Conservation (phyloP, 37 sponge, comb jelly and placozoan species). For the Agelas oroides region DNA sequence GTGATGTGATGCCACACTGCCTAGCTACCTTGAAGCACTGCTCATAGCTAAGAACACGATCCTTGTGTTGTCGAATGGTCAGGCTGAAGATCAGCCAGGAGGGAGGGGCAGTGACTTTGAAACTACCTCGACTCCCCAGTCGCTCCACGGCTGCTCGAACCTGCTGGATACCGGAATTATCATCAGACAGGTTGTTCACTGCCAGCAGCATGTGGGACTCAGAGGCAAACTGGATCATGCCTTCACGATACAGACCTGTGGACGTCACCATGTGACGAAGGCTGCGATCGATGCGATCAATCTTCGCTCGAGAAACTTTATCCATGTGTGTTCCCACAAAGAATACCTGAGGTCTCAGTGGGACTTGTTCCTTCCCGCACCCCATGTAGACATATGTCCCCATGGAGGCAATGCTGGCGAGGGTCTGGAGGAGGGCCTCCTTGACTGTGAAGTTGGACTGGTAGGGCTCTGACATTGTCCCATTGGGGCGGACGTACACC, state of each 20-base stretch:
- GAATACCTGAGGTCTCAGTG: not conserved
- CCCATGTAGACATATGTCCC: not conserved
- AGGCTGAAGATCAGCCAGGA: too few species aligned
- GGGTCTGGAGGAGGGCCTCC: conserved; percentile 8
- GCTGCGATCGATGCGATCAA: not conserved
- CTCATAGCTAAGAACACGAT: too few species aligned
- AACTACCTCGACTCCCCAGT: not conserved
- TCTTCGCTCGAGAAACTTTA: not conserved
- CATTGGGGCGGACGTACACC: not conserved
- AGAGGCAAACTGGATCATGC: not conserved
- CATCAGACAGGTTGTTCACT: not conserved
- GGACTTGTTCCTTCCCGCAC: not conserved
- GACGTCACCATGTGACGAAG: not conserved
- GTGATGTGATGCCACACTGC: too few species aligned
- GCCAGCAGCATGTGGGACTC: not conserved
- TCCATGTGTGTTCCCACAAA: conserved; percentile 9
- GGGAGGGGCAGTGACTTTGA: not conserved
- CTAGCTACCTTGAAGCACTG: too few species aligned
- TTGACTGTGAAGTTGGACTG: conserved; percentile 12
- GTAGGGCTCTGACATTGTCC: not conserved
- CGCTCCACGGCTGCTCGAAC: conserved; percentile 2
- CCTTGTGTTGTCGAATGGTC: too few species aligned
- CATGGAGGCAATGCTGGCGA: conserved; percentile 20
- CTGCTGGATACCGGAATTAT: not conserved
- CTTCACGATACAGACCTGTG: not conserved